These are phyloP conservation scores for Sebastes hopkinsi DNA, from an alignment of 2,797 vertebrate species.

Conservation along the genomic window DNA sequence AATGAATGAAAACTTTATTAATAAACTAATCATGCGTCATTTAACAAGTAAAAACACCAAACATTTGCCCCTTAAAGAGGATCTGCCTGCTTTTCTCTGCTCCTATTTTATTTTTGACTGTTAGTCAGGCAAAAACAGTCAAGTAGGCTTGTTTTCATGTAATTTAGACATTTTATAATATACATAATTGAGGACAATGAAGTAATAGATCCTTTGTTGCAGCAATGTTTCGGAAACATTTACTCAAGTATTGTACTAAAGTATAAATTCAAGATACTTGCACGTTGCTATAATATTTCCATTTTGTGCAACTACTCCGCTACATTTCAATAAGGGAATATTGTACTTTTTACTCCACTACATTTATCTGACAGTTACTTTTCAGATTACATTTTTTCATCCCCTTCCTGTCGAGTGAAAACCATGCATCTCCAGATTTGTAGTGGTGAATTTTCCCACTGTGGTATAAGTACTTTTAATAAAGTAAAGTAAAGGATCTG, in stretches of 20 bases:
- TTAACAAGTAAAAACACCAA: background rate
- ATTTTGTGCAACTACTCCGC: background rate
- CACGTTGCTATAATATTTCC: background rate
- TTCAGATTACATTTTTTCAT: too few relatives aligned
- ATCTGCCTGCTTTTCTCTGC: background rate
- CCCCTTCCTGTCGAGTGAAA: too few relatives aligned
- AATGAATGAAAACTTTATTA: background rate
- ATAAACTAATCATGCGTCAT: background rate
- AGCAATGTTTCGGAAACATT: background rate
- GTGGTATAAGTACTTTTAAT: background rate
- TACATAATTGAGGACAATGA: rapidly evolving
- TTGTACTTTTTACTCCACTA: background rate
- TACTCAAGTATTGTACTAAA: background rate
- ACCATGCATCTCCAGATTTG: background rate
- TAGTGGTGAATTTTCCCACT: background rate
- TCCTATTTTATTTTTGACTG: background rate
- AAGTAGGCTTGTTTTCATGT: too few relatives aligned
- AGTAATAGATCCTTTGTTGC: background rate
- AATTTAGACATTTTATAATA: background rate
- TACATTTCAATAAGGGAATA: background rate
- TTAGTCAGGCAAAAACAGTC: background rate
- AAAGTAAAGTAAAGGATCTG: background rate
- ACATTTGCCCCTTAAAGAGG: background rate
- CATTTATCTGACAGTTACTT: background rate
- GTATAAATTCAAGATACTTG: background rate